Conservation (phyloP, 1,140 invertebrate genomes). For the Drosophila melanogaster region Release_6_plus_ISO1_MT NT_033777.3:4541501-4542000, state of each 20-base stretch:
- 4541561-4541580: background rate
- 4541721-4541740: background rate
- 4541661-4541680: background rate
- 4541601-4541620: background rate
- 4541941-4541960: background rate
- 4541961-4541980: background rate
- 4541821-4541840: conserved; percentile 1
- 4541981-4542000: background rate
- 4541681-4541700: background rate
- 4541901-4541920: background rate
- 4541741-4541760: background rate
- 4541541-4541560: background rate
- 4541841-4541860: background rate
- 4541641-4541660: conserved; percentile 1
- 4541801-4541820: background rate
- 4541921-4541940: conserved; percentile 4
- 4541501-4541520: background rate
- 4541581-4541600: conserved; percentile 4
- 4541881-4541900: background rate
- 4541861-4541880: background rate
- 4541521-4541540: background rate
- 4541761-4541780: background rate
- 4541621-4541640: background rate
- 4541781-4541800: background rate
- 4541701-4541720: background rate